Evolutionary conservation across 2,113 vertebrate species (phyloP).

Genomic region (Steatornis caripensis): DNA sequence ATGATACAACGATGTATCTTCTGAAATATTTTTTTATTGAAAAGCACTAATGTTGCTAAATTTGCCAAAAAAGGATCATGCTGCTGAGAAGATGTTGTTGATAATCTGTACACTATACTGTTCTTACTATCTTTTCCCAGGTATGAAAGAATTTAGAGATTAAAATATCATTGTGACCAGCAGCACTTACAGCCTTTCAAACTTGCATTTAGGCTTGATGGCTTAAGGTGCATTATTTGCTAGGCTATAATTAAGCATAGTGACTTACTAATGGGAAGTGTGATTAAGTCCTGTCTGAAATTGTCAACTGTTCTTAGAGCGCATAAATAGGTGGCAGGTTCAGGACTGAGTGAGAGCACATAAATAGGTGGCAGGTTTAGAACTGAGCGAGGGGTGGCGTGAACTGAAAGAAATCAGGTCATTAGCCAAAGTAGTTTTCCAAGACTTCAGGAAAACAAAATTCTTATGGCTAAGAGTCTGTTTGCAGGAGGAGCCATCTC

Average conservation of each 20-base stretch:
- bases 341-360: background rate
- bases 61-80: background rate
- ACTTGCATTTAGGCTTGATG: background rate
- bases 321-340: background rate
- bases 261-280: background rate
- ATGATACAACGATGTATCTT: background rate
- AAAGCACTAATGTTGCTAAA: background rate
- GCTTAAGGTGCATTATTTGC: background rate
- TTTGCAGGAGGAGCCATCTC: background rate
- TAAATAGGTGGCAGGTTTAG: no score
- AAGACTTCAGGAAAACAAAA: no score
- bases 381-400: no score
- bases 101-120: background rate
- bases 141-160: background rate
- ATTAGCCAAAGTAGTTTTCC: background rate
- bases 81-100: background rate
- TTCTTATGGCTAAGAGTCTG: background rate
- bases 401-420: background rate
- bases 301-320: background rate
- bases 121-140: background rate
- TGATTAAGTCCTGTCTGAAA: background rate
- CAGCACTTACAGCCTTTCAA: background rate
- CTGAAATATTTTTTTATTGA: background rate
- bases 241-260: background rate
- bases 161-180: background rate